Evolutionary conservation across 1,140 invertebrate species (phyloP).

Genomic region (Pseudoatta argentina): DNA sequence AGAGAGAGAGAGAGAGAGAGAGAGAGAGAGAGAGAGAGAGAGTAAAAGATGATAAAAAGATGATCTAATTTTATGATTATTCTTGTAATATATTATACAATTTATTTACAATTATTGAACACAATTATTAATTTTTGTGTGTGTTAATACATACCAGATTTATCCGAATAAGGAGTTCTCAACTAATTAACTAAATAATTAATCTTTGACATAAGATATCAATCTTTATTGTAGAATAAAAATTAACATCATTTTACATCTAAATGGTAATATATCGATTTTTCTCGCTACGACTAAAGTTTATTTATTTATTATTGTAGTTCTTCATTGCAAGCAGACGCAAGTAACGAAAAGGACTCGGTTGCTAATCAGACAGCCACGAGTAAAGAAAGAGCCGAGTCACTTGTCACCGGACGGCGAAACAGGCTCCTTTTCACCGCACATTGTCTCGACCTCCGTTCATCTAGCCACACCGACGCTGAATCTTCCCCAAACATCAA

Average conservation of each 20-base stretch:
- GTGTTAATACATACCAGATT: neutral
- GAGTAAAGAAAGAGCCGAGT: conserved; percentile 89
- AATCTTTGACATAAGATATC: neutral
- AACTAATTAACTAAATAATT: neutral
- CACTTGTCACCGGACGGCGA: conserved; percentile 87
- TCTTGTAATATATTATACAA: neutral
- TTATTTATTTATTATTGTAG: conserved; percentile 63
- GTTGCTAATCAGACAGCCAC: conserved; percentile 89
- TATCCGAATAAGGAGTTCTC: neutral
- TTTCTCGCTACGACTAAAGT: neutral
- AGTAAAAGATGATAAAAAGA: neutral
- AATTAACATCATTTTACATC: neutral
- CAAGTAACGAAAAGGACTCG: conserved; percentile 63
- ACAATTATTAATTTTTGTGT: neutral
- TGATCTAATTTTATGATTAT: conserved; percentile 8
- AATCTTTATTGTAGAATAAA: neutral
- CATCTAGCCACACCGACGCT: conserved; percentile 83
- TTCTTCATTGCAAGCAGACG: conserved; percentile 55
- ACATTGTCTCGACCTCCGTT: conserved; percentile 80
- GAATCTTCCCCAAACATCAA: conserved; percentile 88
- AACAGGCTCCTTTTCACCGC: conserved; percentile 76
- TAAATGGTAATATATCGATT: neutral
- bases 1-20: no score
- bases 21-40: no score
- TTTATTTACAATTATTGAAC: neutral